Base-by-base conservation (phyloP, 1,140 invertebrate species). In the Drosophila pseudoobscura region DNA sequence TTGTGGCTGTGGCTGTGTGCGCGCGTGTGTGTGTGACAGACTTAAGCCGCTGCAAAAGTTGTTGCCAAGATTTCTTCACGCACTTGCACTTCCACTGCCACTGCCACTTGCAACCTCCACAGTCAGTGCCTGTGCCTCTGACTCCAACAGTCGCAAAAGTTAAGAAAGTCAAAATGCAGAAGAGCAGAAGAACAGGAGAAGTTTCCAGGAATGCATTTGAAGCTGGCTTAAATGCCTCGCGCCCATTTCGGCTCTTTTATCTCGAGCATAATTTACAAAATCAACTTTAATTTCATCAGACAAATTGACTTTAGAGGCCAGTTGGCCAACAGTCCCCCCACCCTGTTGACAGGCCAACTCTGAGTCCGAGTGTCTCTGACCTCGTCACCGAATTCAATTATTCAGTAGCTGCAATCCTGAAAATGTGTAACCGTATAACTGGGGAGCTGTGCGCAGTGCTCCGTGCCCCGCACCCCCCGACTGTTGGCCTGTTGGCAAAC, bases 361-460 rank as follows among this genome's bases (percentile, higher is more conserved):
- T 47, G 44, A 50, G 35, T 44, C 20, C 56, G 39, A 24, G 51
- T 72, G 43, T 29, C 57, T 75, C 47, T 75, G 75, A 79, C 58
- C 79, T 71, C 69, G 75, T 51, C 70, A 57, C 56, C 56, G 52
- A 78, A 78, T 75, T 82, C 62, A 82, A 84, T 82, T 79, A 82
- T 82, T 84, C 68, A 73, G 44, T 39, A 84, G 80, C 73, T 82
- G 74, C 78, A 83, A 51, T 70, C 66, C 70, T 71, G 80, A 52
- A 76, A 69, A 72, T 74, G 61, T 75, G 70, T 61, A 70, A 69
- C 68, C 61, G 62, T 66, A 66, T 9, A 31, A 7, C 29, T 8
- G 29, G 29, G 7, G 7, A 8, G 29, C 26, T 26, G 26, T 26
- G 29, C 7, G 2, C 7, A 7, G 29, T 7, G 29, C 2, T 7